Evolutionary conservation across 2,113 vertebrate genomes (phyloP).

Genomic region (Brienomyrus brachyistius): DNA sequence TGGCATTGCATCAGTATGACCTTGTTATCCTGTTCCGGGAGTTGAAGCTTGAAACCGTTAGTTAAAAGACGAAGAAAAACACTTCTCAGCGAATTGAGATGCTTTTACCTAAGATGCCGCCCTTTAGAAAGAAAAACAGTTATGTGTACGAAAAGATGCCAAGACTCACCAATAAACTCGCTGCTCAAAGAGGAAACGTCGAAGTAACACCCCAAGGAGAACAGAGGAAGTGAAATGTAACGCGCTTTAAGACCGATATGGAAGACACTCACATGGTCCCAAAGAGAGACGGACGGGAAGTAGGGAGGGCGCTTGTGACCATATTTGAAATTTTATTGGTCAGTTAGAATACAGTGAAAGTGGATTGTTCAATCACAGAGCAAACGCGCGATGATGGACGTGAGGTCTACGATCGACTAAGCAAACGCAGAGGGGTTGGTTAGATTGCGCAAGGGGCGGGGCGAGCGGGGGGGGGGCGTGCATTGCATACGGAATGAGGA

Average conservation of each 20-base stretch:
- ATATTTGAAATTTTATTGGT: background rate
- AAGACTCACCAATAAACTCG: background rate
- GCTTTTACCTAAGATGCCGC: background rate
- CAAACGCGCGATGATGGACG: background rate
- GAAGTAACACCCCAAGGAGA: background rate
- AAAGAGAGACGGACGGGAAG: background rate
- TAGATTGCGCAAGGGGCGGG: background rate
- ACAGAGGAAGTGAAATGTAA: background rate
- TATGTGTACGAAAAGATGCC: background rate
- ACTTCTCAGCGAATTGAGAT: background rate
- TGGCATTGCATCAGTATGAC: slow-evolving; percentile 28
- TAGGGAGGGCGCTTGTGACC: background rate
- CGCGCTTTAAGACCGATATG: background rate
- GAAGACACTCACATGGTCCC: background rate
- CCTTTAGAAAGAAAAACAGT: too few relatives aligned
- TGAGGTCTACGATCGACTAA: background rate
- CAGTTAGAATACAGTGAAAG: background rate
- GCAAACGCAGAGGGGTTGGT: background rate
- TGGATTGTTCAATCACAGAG: background rate
- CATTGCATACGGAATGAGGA: background rate
- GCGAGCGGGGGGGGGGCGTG: background rate
- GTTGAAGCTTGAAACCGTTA: background rate
- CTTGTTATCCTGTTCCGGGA: slow-evolving; percentile 21
- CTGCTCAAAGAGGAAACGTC: background rate
- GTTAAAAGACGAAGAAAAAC: background rate